phyloP scores from a whole-genome alignment of 2,797 vertebrate species.

The Luscinia megarhynchos region DNA sequence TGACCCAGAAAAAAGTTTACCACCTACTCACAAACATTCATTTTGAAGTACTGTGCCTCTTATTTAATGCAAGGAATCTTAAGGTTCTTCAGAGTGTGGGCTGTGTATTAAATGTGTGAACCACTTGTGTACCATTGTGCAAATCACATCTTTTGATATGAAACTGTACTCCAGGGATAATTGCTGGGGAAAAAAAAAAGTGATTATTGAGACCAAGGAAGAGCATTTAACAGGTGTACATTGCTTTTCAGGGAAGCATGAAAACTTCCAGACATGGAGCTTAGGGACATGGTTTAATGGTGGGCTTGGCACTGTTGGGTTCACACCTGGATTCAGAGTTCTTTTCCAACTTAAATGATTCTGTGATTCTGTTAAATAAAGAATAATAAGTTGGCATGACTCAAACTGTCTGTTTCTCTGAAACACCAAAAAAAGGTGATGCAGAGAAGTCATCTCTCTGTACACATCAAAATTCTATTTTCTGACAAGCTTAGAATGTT shows the following conservation, averaged over 20 bases:
- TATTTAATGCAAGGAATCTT: not conserved
- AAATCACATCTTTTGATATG: not conserved
- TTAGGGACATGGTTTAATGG: not conserved
- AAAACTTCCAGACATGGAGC: not conserved
- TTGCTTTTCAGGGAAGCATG: not conserved
- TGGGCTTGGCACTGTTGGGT: not conserved
- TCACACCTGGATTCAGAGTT: not conserved
- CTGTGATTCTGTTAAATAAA: not conserved
- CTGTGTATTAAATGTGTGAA: not conserved
- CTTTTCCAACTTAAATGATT: not conserved
- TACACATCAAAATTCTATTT: not conserved
- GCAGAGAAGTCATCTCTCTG: not conserved
- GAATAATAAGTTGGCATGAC: not conserved
- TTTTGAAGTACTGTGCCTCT: not conserved
- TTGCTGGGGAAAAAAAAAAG: not conserved
- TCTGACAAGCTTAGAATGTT: not conserved
- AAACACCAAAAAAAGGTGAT: not conserved
- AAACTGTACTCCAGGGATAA: not conserved
- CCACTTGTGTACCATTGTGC: not conserved
- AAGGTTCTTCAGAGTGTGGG: not conserved
- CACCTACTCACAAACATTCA: conserved; percentile 25
- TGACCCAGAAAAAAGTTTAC: conserved; percentile 58
- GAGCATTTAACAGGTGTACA: not conserved
- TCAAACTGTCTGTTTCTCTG: not conserved
- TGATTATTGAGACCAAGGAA: not conserved